These are phyloP conservation scores for Allobates femoralis DNA, from an alignment of 2,797 vertebrate genomes.

Conservation along the genomic window DNA sequence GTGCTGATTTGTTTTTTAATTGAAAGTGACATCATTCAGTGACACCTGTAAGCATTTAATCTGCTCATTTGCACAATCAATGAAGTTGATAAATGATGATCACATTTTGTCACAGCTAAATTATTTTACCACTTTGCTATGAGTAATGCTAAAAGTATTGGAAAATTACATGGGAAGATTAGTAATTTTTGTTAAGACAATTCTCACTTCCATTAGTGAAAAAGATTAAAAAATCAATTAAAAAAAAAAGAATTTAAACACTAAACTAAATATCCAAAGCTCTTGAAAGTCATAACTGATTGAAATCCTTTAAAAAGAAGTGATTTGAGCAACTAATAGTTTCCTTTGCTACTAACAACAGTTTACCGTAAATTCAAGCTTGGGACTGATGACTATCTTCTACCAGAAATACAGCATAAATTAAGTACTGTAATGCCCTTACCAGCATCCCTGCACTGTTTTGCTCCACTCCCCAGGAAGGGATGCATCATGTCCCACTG, in stretches of 20 bases:
- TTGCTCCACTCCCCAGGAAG: too few relatives aligned
- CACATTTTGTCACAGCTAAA: slow-evolving; percentile 17
- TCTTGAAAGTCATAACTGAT: slow-evolving; percentile 8
- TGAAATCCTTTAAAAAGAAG: slow-evolving; percentile 24
- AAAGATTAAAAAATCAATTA: slow-evolving; percentile 30
- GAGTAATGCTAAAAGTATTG: background rate
- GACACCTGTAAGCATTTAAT: slow-evolving; percentile 46
- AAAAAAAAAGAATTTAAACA: background rate
- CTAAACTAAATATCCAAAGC: slow-evolving; percentile 29
- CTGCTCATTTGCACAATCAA: slow-evolving; percentile 42
- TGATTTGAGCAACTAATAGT: slow-evolving; percentile 7
- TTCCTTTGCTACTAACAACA: background rate
- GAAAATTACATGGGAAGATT: background rate
- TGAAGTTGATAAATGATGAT: slow-evolving; percentile 34
- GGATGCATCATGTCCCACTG: too few relatives aligned
- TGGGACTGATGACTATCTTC: background rate
- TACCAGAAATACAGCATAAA: background rate
- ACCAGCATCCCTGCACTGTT: too few relatives aligned
- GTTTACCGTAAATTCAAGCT: background rate
- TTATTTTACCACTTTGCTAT: slow-evolving; percentile 5
- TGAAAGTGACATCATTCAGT: slow-evolving; percentile 45
- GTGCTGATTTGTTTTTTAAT: slow-evolving; percentile 17
- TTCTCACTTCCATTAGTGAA: background rate
- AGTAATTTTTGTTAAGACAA: slow-evolving; percentile 5
- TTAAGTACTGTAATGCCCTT: too few relatives aligned